Percentiles rank a stretch among this genome's conserved stretches.
These are phyloP conservation scores for Psittacula echo DNA, from an alignment of 2,797 vertebrate genomes.

Conservation along the genomic window DNA sequence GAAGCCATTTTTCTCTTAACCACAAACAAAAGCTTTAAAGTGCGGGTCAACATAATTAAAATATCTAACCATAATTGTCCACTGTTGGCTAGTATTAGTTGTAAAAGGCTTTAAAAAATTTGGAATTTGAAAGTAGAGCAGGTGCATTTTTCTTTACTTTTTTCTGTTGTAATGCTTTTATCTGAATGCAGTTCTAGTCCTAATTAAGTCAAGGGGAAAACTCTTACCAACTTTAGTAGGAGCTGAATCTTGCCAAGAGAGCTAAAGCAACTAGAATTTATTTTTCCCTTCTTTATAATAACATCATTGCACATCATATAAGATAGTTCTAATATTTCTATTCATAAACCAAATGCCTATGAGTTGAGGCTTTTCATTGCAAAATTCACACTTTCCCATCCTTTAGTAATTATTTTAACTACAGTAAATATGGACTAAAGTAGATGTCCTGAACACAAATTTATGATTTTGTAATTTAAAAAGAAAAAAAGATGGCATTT, in stretches of 20 bases:
- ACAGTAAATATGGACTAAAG: background rate
- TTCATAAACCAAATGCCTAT: background rate
- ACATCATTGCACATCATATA: constrained; percentile 31
- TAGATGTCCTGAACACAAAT: background rate
- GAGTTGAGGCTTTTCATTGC: constrained; percentile 17
- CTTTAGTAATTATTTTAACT: background rate
- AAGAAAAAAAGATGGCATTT: background rate
- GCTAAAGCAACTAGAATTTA: background rate
- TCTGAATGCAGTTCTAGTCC: background rate
- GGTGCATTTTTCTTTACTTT: constrained; percentile 45
- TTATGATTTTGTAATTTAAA: background rate
- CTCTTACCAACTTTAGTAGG: background rate
- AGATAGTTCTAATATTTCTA: constrained; percentile 1
- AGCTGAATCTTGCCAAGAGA: constrained; percentile 21
- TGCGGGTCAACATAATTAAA: constrained; percentile 88
- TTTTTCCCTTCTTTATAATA: constrained; percentile 27
- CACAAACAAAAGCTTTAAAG: constrained; percentile 90
- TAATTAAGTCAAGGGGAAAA: constrained; percentile 21
- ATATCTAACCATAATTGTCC: constrained; percentile 74
- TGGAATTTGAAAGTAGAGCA: constrained; percentile 48
- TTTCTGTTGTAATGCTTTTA: background rate
- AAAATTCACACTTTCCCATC: background rate
- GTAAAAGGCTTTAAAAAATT: constrained; percentile 38
- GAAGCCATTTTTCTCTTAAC: constrained; percentile 84
- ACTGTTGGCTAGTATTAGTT: constrained; percentile 57